Base-by-base conservation (phyloP, 2,888 invertebrate genomes). In the Tenthredo distinguenda region DNA sequence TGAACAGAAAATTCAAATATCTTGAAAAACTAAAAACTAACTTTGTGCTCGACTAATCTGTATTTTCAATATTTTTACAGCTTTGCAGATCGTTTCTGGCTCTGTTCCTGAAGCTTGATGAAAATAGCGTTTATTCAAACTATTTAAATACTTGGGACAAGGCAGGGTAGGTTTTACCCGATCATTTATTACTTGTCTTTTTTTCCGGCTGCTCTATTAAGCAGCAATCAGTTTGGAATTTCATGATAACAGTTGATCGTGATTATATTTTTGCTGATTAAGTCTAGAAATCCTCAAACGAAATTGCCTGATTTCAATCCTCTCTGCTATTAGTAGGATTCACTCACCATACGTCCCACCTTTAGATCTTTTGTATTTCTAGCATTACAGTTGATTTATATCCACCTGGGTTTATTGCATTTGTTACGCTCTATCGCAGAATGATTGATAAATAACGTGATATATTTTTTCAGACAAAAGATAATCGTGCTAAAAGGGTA, bases 401-500 rank as follows among this genome's bases (percentile, higher is more conserved):
- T 47, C 43, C 43, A 2, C 43, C 43, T 47, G 12, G 12, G 43
- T 47, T 10, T 12, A 47, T 1, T 47, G 43, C 12, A n/a, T 55
- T 55, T 55, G n/a, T 62, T 12, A 10, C 10, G 2, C 62, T 62
- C 9, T 21, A 12, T 26, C 7, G 26, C 10, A 74, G 26, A 18
- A 50, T 62, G 40, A 81, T 34, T 0, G 21, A 58, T 12, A 47
- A 62, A 84, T 31, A 37, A 12, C 68, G 47, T 65, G 18, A 58
- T 76, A 34, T 31, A 31, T 84, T 65, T 55, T 34, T 65, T 47
- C 68, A 91, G 91, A 37, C 86, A 86, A 76, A 88, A 85, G 74
- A 89, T 91, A 81, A 81, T 89, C 37, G 83, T 91, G 43, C 84
- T 91, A 21, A 85, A 87, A 65, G 91, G 90, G 47, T 90, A 87